Evolutionary conservation across 2,888 invertebrate species (phyloP).

Genomic region (Agonopterix heracliana): DNA sequence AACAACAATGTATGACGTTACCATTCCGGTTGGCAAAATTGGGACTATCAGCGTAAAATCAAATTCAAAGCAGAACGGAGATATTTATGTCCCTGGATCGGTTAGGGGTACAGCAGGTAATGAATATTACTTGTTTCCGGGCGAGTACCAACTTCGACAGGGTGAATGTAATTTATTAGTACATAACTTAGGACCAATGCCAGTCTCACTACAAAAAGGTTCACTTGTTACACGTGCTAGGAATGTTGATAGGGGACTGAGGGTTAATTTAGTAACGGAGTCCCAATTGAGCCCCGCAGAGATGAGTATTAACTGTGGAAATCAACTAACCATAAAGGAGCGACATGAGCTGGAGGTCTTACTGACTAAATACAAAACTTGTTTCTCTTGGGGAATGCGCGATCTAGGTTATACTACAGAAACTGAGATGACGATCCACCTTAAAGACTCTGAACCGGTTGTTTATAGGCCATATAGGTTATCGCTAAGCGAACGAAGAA

Average conservation of each 20-base stretch:
- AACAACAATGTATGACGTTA: background rate
- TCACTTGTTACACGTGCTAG: constrained; percentile 1
- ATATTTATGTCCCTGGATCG: background rate
- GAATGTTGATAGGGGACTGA: background rate
- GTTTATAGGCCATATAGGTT: constrained; percentile 16
- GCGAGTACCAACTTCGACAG: background rate
- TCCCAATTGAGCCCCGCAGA: background rate
- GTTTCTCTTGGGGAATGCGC: constrained; percentile 9
- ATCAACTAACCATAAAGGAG: background rate
- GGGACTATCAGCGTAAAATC: background rate
- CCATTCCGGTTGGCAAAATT: background rate
- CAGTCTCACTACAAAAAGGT: background rate
- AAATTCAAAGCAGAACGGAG: background rate
- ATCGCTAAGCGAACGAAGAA: constrained; percentile 8
- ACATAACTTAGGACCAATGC: background rate
- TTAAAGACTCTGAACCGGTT: constrained; percentile 12
- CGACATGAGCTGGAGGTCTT: background rate
- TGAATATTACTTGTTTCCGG: constrained; percentile 3
- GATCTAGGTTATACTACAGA: constrained; percentile 11
- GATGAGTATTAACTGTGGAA: background rate
- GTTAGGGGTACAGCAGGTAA: background rate
- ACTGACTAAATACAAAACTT: constrained; percentile 4
- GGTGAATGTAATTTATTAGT: background rate
- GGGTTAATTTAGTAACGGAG: background rate
- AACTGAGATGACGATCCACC: constrained; percentile 12